Base-by-base conservation (phyloP, 2,797 vertebrate genomes). In the Gadopsis bispinosus region DNA sequence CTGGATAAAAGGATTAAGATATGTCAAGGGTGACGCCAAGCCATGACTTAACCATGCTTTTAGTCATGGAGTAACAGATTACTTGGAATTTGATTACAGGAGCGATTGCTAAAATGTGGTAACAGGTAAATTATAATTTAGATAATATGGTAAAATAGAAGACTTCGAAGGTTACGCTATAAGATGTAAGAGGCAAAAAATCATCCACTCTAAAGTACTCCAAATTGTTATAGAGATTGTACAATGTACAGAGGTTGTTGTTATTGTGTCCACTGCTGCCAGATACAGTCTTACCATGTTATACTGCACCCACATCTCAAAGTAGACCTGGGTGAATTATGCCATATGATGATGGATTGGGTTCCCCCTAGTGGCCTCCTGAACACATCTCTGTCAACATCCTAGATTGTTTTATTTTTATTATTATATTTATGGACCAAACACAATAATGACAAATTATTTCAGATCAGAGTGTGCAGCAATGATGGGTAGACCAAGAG, bases 301-400 rank as follows among this genome's bases (percentile, higher is more conserved):
- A 22, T 39, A 48, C 72, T 83, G 77, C 75, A 73, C 43, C 72
- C 74, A 65, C 69, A 72, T 80, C 77, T 80, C 12, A 67, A 56
- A 82, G 63, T 31, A 77, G 75, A 75, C 79, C 83, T 77, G 74
- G 75, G 68, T 78, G 69, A 79, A 79, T 81, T 61, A 61, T 62
- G 80, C 63, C 56, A 66, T 48, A 39, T 45, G 59, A 74, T 83
- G 84, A 90, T 80, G 88, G 75, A 81, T 55, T 68, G 73, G 84
- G 84, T 86, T 88, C 91, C 88, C 87, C 62, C 89, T 91, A 77
- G 87, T 92, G 90, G 90, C 69, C 70, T 75, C 45, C 43, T 73
- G 7, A 72, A 73, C 54, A 79, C 47, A 79, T 64, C 65, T 82
- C 65, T 19, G 22, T 69, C 60, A 75, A 78, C 45, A 62, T 54